Evolutionary conservation across 1,140 invertebrate species (phyloP).

Genomic region (Drosophila cardini): DNA sequence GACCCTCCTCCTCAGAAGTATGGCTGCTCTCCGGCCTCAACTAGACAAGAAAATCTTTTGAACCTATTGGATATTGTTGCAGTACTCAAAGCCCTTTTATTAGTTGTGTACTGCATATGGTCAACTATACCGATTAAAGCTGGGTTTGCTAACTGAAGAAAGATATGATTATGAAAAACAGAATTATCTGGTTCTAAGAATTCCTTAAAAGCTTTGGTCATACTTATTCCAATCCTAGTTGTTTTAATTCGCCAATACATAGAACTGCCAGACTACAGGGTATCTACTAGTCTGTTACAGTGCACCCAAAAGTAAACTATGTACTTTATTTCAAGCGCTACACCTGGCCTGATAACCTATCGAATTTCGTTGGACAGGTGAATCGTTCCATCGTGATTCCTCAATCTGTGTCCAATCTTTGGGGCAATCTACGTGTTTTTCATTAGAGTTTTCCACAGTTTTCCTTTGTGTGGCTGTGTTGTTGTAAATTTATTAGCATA

Average conservation of each 20-base stretch:
- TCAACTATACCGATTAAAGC: too few species aligned
- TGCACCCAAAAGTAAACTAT: not conserved
- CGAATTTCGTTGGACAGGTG: slow-evolving; percentile 32
- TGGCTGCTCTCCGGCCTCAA: slow-evolving; percentile 1
- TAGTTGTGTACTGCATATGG: too few species aligned
- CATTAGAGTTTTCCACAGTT: slow-evolving; percentile 21
- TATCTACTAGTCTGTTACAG: not conserved
- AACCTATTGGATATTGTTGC: too few species aligned
- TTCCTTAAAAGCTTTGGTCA: too few species aligned
- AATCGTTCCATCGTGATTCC: slow-evolving; percentile 29
- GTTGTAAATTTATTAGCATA: slow-evolving; percentile 77
- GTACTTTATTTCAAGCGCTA: not conserved
- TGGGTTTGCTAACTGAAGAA: too few species aligned
- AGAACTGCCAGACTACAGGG: not conserved
- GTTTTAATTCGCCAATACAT: too few species aligned
- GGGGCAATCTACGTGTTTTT: slow-evolving; percentile 19
- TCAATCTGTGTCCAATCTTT: slow-evolving; percentile 36
- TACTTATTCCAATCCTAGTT: too few species aligned
- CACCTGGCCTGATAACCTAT: slow-evolving; percentile 26
- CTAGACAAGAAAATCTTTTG: not conserved
- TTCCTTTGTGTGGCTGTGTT: slow-evolving; percentile 5
- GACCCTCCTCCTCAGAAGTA: not conserved
- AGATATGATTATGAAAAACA: too few species aligned
- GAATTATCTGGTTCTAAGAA: too few species aligned
- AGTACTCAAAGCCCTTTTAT: too few species aligned